Percentiles rank a stretch among this genome's conserved stretches.
Conservation (phyloP, 1,140 invertebrate species). For the Bemisia tabaci region DNA sequence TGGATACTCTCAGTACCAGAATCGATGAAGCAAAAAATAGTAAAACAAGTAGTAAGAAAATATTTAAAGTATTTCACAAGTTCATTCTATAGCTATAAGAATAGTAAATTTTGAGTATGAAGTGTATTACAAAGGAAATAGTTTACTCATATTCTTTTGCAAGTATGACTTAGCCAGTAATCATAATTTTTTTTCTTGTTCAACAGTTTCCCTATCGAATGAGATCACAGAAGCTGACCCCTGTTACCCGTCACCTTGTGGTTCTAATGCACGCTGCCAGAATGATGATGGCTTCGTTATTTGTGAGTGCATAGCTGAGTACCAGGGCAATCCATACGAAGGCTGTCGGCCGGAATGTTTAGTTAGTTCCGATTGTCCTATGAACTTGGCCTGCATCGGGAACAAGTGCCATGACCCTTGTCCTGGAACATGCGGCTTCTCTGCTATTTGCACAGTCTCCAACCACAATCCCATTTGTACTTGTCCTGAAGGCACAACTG, state of each 20-base stretch:
- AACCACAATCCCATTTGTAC: conserved; percentile 55
- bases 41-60: no score
- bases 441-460: conserved; percentile 48
- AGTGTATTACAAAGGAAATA: no score
- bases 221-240: conserved; percentile 33
- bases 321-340: conserved; percentile 65
- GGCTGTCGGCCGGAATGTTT: conserved; percentile 64
- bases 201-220: conserved; percentile 3
- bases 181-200: not conserved
- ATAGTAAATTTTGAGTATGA: no score
- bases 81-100: no score
- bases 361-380: conserved; percentile 62
- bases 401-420: conserved; percentile 72
- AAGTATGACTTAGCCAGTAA: no score
- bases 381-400: conserved; percentile 57
- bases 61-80: no score
- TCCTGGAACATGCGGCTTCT: conserved; percentile 48
- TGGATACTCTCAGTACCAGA: no score
- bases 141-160: no score
- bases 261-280: conserved; percentile 50
- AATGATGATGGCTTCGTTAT: conserved; percentile 36
- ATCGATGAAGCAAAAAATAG: no score
- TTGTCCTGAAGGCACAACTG: conserved; percentile 44
- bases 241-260: conserved; percentile 51
- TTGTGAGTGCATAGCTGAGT: conserved; percentile 54